Evolutionary conservation across 2,113 vertebrate genomes (phyloP).

Genomic region (Hiodon tergisus): DNA sequence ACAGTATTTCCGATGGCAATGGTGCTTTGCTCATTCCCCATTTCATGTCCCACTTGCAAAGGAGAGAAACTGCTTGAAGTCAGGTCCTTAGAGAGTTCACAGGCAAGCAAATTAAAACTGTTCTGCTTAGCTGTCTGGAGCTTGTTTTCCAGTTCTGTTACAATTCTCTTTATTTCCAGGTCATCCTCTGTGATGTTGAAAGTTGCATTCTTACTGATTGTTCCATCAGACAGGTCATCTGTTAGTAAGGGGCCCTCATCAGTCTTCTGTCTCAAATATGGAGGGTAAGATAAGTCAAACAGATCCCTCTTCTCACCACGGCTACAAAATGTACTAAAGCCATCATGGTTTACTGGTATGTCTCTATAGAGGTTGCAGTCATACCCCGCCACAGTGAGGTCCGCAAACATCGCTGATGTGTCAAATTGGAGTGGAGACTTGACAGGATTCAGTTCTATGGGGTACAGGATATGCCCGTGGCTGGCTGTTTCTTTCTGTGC

Average conservation of each 20-base stretch:
- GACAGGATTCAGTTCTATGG: constrained; percentile 55
- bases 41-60: constrained; percentile 38
- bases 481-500: constrained; percentile 56
- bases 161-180: constrained; percentile 85
- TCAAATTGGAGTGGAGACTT: constrained; percentile 78
- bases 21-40: constrained; percentile 25
- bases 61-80: constrained; percentile 56
- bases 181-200: constrained; percentile 73
- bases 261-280: constrained; percentile 72
- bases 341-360: constrained; percentile 59
- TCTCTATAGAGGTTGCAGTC: constrained; percentile 65
- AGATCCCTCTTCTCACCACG: constrained; percentile 59
- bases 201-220: constrained; percentile 54
- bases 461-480: constrained; percentile 54
- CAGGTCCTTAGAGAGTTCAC: constrained; percentile 40
- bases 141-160: constrained; percentile 87
- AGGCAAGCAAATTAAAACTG: constrained; percentile 34
- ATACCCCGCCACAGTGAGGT: constrained; percentile 67
- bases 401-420: constrained; percentile 75
- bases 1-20: constrained; percentile 45
- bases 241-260: constrained; percentile 65
- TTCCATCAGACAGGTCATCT: constrained; percentile 58
- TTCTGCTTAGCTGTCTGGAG: constrained; percentile 68
- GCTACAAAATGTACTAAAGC: constrained; percentile 45
- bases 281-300: constrained; percentile 63